Conservation (phyloP, 2,113 vertebrate species). For the Xiphias gladius region DNA sequence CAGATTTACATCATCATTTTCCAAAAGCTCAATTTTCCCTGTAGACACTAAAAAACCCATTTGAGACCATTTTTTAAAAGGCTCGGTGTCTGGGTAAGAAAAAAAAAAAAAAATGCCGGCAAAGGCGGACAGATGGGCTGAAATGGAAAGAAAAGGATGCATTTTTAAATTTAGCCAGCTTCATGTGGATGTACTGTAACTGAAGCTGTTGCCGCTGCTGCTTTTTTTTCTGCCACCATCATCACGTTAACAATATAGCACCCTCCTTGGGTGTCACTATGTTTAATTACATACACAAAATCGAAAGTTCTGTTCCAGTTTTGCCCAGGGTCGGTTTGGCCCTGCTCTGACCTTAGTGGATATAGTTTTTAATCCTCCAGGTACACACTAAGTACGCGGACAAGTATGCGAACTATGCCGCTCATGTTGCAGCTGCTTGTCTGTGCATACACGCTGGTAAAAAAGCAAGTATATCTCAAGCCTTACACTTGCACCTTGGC, state of each 20-base stretch:
- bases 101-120: neutral
- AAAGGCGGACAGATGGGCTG: neutral
- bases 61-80: neutral
- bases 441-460: neutral
- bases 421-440: neutral
- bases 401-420: slow-evolving; percentile 8
- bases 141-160: neutral
- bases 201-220: neutral
- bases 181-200: neutral
- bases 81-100: neutral
- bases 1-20: neutral
- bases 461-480: slow-evolving; percentile 20
- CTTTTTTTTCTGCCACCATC: neutral
- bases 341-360: slow-evolving; percentile 5
- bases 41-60: neutral
- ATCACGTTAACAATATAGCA: neutral
- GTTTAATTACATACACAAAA: neutral
- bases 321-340: neutral
- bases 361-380: slow-evolving; percentile 10
- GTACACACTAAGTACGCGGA: neutral
- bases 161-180: neutral
- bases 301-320: neutral
- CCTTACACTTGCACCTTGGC: neutral
- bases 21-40: neutral
- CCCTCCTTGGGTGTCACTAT: slow-evolving; percentile 2